These are phyloP conservation scores for Myopa tessellatipennis DNA, from an alignment of 2,888 invertebrate species.

Conservation along the genomic window DNA sequence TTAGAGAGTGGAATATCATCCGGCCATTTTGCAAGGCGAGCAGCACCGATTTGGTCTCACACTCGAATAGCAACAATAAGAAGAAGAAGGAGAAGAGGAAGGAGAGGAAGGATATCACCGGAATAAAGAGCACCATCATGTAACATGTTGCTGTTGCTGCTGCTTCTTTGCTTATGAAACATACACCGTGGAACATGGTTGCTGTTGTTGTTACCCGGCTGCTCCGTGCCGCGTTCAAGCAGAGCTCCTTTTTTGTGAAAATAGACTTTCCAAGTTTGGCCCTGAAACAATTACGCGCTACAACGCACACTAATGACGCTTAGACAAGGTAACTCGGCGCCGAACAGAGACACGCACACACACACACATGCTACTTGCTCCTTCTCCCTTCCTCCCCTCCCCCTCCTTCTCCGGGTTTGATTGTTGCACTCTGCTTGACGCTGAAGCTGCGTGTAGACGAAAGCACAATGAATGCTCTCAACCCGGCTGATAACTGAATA, in stretches of 20 bases:
- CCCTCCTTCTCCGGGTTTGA: no score
- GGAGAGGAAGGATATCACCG: neutral
- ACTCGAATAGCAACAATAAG: constrained; percentile 14
- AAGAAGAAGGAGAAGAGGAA: neutral
- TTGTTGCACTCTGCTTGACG: neutral
- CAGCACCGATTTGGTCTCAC: constrained; percentile 11
- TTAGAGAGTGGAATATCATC: constrained; percentile 52
- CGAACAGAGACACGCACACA: neutral
- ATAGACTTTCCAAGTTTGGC: constrained; percentile 34
- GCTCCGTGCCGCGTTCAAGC: no score
- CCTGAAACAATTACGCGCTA: constrained; percentile 49
- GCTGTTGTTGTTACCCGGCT: neutral
- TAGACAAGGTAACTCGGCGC: constrained; percentile 11
- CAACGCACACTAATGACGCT: constrained; percentile 42
- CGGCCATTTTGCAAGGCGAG: constrained; percentile 46
- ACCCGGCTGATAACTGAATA: constrained; percentile 28
- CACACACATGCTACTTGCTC: neutral
- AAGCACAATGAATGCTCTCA: neutral
- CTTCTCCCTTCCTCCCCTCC: no score
- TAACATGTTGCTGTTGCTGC: neutral
- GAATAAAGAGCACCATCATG: neutral
- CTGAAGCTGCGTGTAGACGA: neutral
- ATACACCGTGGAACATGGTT: neutral
- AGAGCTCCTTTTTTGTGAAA: neutral
- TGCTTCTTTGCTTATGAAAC: neutral